phyloP scores from a whole-genome alignment of 2,888 invertebrate genomes.

The Eupithecia vulgata region DNA sequence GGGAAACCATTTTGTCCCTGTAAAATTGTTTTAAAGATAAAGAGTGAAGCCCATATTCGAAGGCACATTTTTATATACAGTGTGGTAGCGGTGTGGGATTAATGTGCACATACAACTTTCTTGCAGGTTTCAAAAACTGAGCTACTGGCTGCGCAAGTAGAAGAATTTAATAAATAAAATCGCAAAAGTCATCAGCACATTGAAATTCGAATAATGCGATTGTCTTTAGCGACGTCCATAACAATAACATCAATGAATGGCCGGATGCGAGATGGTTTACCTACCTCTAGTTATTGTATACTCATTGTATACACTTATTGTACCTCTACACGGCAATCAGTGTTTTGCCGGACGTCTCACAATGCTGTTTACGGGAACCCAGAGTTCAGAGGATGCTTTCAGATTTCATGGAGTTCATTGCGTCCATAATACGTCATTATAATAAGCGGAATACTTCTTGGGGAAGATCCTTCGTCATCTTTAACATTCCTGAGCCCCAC shows the following conservation, averaged over 20 bases:
- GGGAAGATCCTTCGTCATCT: neutral
- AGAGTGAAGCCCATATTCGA: no score
- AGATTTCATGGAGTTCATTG: slow-evolving; percentile 49
- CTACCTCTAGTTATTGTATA: no score
- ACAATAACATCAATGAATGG: slow-evolving; percentile 48
- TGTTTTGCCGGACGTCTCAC: slow-evolving; percentile 52
- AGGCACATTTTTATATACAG: no score
- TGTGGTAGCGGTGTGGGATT: no score
- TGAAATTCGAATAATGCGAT: slow-evolving; percentile 30
- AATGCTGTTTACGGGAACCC: slow-evolving; percentile 43
- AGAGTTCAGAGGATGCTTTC: slow-evolving; percentile 62
- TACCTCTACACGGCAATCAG: slow-evolving; percentile 29
- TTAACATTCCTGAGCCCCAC: neutral
- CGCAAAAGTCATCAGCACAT: slow-evolving; percentile 14
- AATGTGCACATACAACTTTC: no score
- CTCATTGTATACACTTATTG: no score
- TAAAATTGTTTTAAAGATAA: no score
- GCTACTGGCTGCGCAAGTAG: neutral
- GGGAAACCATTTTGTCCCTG: no score
- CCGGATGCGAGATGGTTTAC: slow-evolving; percentile 51
- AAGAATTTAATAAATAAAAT: neutral
- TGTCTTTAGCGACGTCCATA: slow-evolving; percentile 37
- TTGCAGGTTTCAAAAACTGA: neutral
- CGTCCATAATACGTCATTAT: slow-evolving; percentile 38
- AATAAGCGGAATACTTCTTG: slow-evolving; percentile 29